Conservation (phyloP, 2,888 invertebrate genomes). For the Parnassius mnemosyne region DNA sequence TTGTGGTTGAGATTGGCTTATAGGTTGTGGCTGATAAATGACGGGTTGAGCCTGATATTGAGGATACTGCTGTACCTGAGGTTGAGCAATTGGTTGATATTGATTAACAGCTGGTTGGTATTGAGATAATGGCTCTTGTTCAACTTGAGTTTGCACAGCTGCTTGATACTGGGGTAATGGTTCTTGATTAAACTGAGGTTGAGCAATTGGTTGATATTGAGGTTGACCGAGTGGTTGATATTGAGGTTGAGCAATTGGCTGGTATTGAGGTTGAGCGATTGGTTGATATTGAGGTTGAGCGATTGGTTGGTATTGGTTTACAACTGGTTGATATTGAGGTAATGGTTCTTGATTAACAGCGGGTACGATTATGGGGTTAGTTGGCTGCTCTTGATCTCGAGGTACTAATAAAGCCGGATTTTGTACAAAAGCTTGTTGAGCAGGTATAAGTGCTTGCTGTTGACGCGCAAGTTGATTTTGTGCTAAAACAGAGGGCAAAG, state of each 20-base stretch:
- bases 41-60: conserved; percentile 30
- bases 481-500: conserved; percentile 61
- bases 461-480: conserved; percentile 48
- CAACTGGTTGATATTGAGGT: conserved; percentile 36
- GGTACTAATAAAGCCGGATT: conserved; percentile 46
- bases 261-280: conserved; percentile 21
- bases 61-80: conserved; percentile 34
- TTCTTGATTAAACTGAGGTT: conserved; percentile 35
- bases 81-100: conserved; percentile 34
- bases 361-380: conserved; percentile 31
- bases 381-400: conserved; percentile 36
- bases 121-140: conserved; percentile 27
- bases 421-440: conserved; percentile 42
- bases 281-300: conserved; percentile 25
- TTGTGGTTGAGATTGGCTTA: conserved; percentile 26
- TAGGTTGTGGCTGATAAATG: conserved; percentile 35
- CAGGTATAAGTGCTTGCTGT: conserved; percentile 34
- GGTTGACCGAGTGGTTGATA: conserved; percentile 24
- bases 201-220: conserved; percentile 29
- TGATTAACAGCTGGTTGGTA: conserved; percentile 38
- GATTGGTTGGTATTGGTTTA: conserved; percentile 29
- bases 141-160: conserved; percentile 27
- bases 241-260: conserved; percentile 34
- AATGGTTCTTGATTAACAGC: conserved; percentile 35
- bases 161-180: conserved; percentile 40